Conservation (phyloP, 2,113 vertebrate genomes). For the Poecile atricapillus region DNA sequence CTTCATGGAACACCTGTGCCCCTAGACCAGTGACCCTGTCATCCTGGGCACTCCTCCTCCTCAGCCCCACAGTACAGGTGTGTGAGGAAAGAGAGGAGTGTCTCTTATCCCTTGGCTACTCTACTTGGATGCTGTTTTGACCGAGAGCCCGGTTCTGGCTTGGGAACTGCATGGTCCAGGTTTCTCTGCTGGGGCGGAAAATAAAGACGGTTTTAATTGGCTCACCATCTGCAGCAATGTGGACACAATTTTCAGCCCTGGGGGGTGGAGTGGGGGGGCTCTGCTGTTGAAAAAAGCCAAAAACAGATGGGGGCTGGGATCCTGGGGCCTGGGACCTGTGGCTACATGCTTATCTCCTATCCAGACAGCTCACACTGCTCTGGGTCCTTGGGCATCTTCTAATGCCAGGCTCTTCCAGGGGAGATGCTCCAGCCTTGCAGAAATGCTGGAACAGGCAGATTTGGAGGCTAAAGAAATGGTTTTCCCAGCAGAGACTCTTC, state of each 20-base stretch:
- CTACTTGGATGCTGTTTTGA: neutral
- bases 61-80: accelerated
- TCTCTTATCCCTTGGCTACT: accelerated
- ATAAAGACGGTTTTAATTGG: neutral
- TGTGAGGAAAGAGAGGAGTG: neutral
- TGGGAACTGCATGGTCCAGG: neutral
- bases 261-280: neutral
- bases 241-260: neutral
- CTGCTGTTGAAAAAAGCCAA: neutral
- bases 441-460: neutral
- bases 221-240: neutral
- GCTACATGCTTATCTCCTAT: accelerated
- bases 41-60: neutral
- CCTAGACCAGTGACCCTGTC: neutral
- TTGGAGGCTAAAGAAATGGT: neutral
- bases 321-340: neutral
- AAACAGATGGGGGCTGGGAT: neutral
- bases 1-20: neutral
- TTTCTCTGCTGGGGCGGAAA: neutral
- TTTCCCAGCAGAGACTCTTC: neutral
- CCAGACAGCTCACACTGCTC: neutral
- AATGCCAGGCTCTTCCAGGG: accelerated
- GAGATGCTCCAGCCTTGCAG: neutral
- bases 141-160: accelerated
- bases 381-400: neutral